phyloP scores from a whole-genome alignment of 2,797 vertebrate genomes.

The Argyrosomus regius region DNA sequence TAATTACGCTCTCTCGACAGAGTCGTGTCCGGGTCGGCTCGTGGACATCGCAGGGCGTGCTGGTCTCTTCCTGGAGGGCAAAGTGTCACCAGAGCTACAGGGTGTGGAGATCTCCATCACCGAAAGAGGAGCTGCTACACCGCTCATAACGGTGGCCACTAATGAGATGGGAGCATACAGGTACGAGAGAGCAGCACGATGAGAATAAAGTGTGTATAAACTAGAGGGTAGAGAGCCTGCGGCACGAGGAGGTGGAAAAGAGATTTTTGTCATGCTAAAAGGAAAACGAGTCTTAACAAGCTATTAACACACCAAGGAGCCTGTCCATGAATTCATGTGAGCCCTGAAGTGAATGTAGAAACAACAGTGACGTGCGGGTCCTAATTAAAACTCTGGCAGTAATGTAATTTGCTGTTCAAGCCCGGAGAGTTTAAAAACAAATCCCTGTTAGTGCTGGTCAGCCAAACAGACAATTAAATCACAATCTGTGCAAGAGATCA shows the following conservation, averaged over 20 bases:
- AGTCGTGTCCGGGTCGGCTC: constrained; percentile 94
- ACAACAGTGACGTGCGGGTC: neutral
- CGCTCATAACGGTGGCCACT: constrained; percentile 93
- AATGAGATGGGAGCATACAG: constrained; percentile 93
- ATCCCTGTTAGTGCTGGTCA: constrained; percentile 8
- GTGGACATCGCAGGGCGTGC: constrained; percentile 94
- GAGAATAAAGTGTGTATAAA: constrained; percentile 10
- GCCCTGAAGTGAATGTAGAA: neutral
- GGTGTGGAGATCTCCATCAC: constrained; percentile 96
- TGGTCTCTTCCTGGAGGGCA: constrained; percentile 94
- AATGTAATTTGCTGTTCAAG: constrained; percentile 24
- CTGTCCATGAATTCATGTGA: constrained; percentile 4
- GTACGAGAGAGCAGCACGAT: constrained; percentile 73
- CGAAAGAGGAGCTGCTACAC: constrained; percentile 87
- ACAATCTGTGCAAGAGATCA: constrained; percentile 10
- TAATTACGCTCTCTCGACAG: constrained; percentile 69
- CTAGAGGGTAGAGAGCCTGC: neutral
- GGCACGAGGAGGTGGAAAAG: neutral
- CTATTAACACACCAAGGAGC: constrained; percentile 6
- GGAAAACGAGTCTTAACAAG: neutral
- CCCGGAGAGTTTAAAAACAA: neutral
- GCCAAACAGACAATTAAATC: constrained; percentile 30
- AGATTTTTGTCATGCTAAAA: neutral
- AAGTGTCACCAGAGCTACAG: constrained; percentile 91
- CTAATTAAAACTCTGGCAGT: constrained; percentile 15